A percentile compares a stretch with the other conserved stretches of the same genome.
Conservation (phyloP, 1,140 invertebrate species). For the Aphelenchoides avenae region DNA sequence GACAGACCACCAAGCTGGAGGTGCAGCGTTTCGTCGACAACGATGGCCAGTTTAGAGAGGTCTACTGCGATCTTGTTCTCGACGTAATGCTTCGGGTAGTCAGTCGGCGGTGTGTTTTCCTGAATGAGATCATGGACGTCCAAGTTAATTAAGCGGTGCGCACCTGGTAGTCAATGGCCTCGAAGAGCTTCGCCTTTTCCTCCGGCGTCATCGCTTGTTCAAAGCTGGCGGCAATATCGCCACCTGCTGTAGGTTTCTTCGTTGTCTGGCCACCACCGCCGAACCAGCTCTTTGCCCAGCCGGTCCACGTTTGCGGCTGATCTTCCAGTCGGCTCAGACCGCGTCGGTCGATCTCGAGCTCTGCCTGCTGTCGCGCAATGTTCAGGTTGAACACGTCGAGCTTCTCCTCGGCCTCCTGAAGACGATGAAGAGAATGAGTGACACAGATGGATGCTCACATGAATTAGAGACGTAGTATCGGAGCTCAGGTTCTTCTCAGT, state of each 20-base stretch:
- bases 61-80: conserved; percentile 51
- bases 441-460: no score
- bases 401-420: conserved; percentile 58
- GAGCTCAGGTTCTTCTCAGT: conserved; percentile 67
- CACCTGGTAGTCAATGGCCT: conserved; percentile 92
- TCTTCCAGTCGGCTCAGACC: conserved; percentile 63
- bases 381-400: conserved; percentile 87
- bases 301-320: conserved; percentile 70
- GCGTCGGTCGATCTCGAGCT: conserved; percentile 70
- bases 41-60: conserved; percentile 38
- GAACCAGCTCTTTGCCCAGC: conserved; percentile 66
- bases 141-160: conserved; percentile 22
- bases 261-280: conserved; percentile 53
- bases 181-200: conserved; percentile 85
- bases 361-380: conserved; percentile 79
- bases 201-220: conserved; percentile 80
- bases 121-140: conserved; percentile 27
- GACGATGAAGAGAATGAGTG: no score
- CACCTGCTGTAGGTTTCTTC: conserved; percentile 2
- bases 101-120: conserved; percentile 59
- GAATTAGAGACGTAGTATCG: no score
- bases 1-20: conserved; percentile 67
- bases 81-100: conserved; percentile 59
- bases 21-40: conserved; percentile 56
- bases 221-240: conserved; percentile 32